phyloP scores from a whole-genome alignment of 23 tunicate genomes.

The Pegea sp. region DNA sequence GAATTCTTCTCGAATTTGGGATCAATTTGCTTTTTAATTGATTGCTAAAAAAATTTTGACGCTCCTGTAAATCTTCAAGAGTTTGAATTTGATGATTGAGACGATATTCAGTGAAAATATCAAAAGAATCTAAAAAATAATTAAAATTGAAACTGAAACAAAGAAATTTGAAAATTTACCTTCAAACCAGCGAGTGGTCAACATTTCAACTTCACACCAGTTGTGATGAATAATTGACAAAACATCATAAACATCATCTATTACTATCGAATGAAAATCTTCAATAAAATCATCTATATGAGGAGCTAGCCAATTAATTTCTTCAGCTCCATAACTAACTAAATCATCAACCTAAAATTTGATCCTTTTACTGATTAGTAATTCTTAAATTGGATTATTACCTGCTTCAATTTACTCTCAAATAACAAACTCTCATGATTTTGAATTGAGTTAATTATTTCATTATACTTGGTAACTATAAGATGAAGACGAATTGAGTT shows the following conservation, averaged over 20 bases:
- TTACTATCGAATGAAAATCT: conserved; percentile 47
- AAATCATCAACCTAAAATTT: conserved; percentile 40
- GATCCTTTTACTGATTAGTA: background rate
- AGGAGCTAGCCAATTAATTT: conserved; percentile 68
- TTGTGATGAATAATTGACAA: conserved; percentile 77
- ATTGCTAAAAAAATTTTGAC: conserved; percentile 47
- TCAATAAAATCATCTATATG: conserved; percentile 61
- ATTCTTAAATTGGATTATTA: background rate
- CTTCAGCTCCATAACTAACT: conserved; percentile 34
- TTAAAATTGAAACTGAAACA: background rate
- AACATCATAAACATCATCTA: conserved; percentile 64
- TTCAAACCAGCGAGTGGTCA: conserved; percentile 77
- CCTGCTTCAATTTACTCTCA: conserved; percentile 56
- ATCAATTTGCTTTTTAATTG: conserved; percentile 40
- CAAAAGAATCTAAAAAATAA: no score
- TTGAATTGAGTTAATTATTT: conserved; percentile 59
- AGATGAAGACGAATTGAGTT: conserved; percentile 40
- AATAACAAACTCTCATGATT: conserved; percentile 57
- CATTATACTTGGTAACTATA: conserved; percentile 70
- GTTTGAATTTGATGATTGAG: conserved; percentile 22
- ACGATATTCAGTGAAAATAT: conserved; percentile 42
- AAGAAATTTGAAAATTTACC: conserved; percentile 16
- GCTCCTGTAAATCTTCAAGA: conserved; percentile 22
- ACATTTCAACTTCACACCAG: conserved; percentile 67
- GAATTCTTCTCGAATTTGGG: conserved; percentile 44